These are phyloP conservation scores for Idaea biselata DNA, from an alignment of 2,888 invertebrate genomes.

Conservation along the genomic window DNA sequence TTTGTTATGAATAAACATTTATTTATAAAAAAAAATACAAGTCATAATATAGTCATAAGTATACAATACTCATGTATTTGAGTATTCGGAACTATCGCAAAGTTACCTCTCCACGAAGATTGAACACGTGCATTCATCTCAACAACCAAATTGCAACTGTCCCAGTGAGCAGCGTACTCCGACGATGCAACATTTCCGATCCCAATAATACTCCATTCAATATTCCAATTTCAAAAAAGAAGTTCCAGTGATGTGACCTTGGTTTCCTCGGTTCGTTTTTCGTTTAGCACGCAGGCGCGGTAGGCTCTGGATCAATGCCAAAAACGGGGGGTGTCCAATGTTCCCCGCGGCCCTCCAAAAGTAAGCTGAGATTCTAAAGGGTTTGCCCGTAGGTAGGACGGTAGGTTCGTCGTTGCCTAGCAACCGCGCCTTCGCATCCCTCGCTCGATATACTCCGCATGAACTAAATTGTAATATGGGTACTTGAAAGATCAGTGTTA, in stretches of 20 bases:
- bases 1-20: too few relatives aligned
- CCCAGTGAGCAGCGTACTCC: slow-evolving; percentile 54
- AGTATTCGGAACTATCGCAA: slow-evolving; percentile 9
- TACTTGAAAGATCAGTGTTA: not conserved
- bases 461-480: not conserved
- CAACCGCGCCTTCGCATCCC: slow-evolving; percentile 60
- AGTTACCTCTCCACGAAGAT: slow-evolving; percentile 11
- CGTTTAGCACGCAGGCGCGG: slow-evolving; percentile 76
- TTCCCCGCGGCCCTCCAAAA: slow-evolving; percentile 53
- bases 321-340: slow-evolving; percentile 64
- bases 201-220: slow-evolving; percentile 74
- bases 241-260: slow-evolving; percentile 77
- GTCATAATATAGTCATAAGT: too few relatives aligned
- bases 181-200: slow-evolving; percentile 57
- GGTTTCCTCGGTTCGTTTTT: slow-evolving; percentile 74
- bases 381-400: slow-evolving; percentile 56
- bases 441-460: slow-evolving; percentile 64
- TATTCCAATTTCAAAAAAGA: slow-evolving; percentile 76
- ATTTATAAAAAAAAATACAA: too few relatives aligned
- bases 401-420: slow-evolving; percentile 66
- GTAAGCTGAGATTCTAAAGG: slow-evolving; percentile 76
- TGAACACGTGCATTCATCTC: slow-evolving; percentile 27
- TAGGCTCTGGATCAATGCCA: slow-evolving; percentile 74
- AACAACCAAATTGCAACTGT: slow-evolving; percentile 37
- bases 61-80: too few relatives aligned